Conservation (phyloP, 2,113 vertebrate genomes). For the Anser brachyrhynchus region DNA sequence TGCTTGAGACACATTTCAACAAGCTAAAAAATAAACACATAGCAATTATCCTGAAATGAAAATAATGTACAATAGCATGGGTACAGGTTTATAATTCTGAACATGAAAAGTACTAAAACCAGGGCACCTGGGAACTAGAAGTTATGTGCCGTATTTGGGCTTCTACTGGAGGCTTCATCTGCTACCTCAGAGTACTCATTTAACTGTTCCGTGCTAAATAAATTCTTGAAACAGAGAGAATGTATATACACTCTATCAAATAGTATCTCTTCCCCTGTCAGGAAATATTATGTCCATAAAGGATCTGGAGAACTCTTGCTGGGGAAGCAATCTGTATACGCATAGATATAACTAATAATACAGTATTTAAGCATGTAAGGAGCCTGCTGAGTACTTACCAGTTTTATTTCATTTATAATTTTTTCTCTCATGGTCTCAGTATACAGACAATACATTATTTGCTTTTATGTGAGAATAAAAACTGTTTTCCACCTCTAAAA, state of each 20-base stretch:
- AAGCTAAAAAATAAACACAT: background rate
- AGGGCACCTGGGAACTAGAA: background rate
- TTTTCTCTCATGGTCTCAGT: background rate
- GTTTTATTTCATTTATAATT: background rate
- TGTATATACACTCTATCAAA: background rate
- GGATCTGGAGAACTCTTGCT: background rate
- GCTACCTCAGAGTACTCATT: background rate
- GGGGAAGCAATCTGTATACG: background rate
- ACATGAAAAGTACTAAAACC: background rate
- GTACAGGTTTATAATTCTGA: background rate
- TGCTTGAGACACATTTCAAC: background rate
- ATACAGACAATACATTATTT: background rate
- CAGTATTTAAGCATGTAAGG: background rate
- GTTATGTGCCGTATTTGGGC: background rate
- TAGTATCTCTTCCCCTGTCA: background rate
- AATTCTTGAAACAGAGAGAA: background rate
- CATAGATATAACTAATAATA: background rate
- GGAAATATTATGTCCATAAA: background rate
- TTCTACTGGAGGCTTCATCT: background rate
- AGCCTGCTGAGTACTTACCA: background rate
- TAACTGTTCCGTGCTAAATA: constrained; percentile 1
- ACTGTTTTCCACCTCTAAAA: constrained; percentile 17
- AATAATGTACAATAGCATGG: background rate
- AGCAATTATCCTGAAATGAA: background rate
- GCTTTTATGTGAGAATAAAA: constrained; percentile 17